phyloP scores from a whole-genome alignment of 2,113 vertebrate species.

The Lophura nycthemera region DNA sequence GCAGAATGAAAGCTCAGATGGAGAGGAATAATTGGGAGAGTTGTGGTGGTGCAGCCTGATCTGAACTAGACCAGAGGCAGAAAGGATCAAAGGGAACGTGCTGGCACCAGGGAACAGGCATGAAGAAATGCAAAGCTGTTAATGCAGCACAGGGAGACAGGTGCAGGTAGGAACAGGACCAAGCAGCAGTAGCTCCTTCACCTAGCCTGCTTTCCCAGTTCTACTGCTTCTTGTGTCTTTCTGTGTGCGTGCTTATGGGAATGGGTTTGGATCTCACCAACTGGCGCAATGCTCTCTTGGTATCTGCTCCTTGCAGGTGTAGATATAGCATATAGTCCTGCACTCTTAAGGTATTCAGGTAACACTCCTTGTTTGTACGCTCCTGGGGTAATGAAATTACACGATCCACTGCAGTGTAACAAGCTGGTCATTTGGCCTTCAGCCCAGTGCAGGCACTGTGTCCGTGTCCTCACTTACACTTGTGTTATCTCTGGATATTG shows the following conservation, averaged over 20 bases:
- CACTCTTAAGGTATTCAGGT: neutral
- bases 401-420: neutral
- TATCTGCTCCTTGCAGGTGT: neutral
- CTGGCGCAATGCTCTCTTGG: neutral
- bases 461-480: neutral
- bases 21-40: neutral
- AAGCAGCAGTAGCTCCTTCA: neutral
- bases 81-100: neutral
- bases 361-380: neutral
- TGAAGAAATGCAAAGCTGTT: neutral
- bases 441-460: neutral
- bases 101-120: neutral
- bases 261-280: neutral
- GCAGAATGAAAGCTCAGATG: neutral
- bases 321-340: neutral
- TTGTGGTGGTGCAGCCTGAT: rapidly evolving
- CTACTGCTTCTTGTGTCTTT: neutral
- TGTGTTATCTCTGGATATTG: neutral
- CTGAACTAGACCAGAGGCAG: neutral
- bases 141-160: rapidly evolving
- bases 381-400: conserved; percentile 28
- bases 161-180: neutral
- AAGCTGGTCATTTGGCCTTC: conserved; percentile 30
- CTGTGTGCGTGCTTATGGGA: neutral
- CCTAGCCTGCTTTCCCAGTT: neutral